These are phyloP conservation scores for Tortrix viridana DNA, from an alignment of 2,888 invertebrate genomes.

Conservation along the genomic window DNA sequence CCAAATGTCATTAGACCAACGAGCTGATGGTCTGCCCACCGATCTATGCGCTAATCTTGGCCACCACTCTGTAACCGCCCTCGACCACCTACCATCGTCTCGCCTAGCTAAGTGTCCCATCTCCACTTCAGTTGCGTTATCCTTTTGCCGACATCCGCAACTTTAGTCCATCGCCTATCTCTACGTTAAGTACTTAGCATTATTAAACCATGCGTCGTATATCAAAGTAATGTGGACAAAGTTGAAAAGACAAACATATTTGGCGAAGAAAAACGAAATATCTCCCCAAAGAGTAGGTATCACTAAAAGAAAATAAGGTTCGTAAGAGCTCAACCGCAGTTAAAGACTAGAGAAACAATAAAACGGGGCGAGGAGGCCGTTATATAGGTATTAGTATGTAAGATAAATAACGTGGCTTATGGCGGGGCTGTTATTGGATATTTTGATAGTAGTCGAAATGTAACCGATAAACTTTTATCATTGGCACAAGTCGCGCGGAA, in stretches of 20 bases:
- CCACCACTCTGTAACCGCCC: no score
- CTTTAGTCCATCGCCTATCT: no score
- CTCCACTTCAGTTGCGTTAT: no score
- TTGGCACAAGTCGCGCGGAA: slow-evolving; percentile 64
- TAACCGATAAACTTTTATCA: slow-evolving; percentile 75
- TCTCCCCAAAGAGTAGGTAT: slow-evolving; percentile 18
- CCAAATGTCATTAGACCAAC: no score
- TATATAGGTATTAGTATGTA: slow-evolving; percentile 47
- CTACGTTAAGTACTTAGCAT: not conserved
- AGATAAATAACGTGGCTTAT: slow-evolving; percentile 66
- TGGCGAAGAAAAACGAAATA: slow-evolving; percentile 23
- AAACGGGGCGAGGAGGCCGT: slow-evolving; percentile 50
- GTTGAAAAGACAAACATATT: slow-evolving; percentile 8
- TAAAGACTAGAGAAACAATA: slow-evolving; percentile 51
- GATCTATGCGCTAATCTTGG: no score
- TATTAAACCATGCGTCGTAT: no score
- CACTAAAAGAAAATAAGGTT: slow-evolving; percentile 31
- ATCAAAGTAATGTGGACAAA: no score
- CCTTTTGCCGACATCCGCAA: no score
- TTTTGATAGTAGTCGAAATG: slow-evolving; percentile 68
- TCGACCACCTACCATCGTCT: no score
- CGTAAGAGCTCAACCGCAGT: slow-evolving; percentile 28
- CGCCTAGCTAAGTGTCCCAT: no score
- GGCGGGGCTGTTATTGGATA: slow-evolving; percentile 68
- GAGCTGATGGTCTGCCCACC: no score